A percentile compares a stretch with the other conserved stretches of the same genome.
phyloP scores from a whole-genome alignment of 2,888 invertebrate species.

The Stegophylla sp. region DNA sequence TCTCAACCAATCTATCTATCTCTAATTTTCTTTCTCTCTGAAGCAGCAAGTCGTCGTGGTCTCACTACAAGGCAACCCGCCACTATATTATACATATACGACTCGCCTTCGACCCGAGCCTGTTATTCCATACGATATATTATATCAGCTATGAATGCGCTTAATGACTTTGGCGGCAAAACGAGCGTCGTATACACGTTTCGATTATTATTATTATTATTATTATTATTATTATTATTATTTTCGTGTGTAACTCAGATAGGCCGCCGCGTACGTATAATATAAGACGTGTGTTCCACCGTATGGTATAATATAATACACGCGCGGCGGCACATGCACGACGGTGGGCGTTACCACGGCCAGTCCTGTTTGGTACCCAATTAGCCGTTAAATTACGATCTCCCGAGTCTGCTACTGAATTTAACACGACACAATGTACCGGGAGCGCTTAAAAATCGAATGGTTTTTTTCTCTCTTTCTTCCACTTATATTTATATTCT shows the following conservation, averaged over 20 bases:
- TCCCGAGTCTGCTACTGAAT: constrained; percentile 51
- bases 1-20: too few relatives aligned
- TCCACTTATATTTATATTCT: background rate
- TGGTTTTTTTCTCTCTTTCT: background rate
- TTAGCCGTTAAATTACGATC: constrained; percentile 57
- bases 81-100: too few relatives aligned
- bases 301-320: constrained; percentile 8
- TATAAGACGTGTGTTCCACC: background rate
- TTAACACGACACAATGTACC: constrained; percentile 46
- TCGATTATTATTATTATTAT: constrained; percentile 34
- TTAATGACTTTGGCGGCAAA: constrained; percentile 50
- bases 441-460: constrained; percentile 49
- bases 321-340: background rate
- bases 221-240: constrained; percentile 40
- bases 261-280: background rate
- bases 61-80: background rate
- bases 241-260: constrained; percentile 21
- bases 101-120: background rate
- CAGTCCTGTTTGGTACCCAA: constrained; percentile 51
- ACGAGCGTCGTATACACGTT: constrained; percentile 31
- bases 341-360: constrained; percentile 43
- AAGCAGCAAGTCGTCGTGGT: background rate
- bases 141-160: constrained; percentile 13
- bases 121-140: constrained; percentile 5
- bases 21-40: background rate